These are phyloP conservation scores for Polypedilum pembai DNA, from an alignment of 1,140 invertebrate genomes.

Conservation along the genomic window DNA sequence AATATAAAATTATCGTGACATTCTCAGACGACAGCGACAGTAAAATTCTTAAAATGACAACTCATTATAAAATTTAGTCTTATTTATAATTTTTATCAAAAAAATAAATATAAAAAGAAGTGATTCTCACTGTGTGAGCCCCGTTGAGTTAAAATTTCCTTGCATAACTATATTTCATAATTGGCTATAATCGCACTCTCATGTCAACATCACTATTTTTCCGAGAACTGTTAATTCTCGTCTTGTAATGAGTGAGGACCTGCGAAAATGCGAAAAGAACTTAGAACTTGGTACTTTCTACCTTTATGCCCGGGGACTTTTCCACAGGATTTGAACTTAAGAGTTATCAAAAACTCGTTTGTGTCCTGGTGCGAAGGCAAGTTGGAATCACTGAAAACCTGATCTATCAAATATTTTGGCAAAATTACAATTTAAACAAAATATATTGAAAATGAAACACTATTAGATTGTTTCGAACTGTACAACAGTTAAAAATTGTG, in stretches of 20 bases:
- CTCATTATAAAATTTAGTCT: not conserved
- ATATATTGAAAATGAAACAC: not conserved
- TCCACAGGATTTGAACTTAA: constrained; percentile 14
- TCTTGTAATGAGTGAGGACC: constrained; percentile 15
- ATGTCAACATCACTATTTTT: constrained; percentile 2
- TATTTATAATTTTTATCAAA: not conserved
- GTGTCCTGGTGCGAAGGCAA: constrained; percentile 23
- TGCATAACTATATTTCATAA: constrained; percentile 15
- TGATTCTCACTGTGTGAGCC: constrained; percentile 23
- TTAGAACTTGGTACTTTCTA: constrained; percentile 24
- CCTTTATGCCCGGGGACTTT: constrained; percentile 25
- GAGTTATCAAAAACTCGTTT: constrained; percentile 26
- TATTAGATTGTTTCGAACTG: not conserved
- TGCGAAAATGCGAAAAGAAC: not conserved
- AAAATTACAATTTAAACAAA: not conserved
- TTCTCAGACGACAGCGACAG: not conserved
- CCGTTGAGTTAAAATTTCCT: constrained; percentile 22
- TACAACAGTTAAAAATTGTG: not conserved
- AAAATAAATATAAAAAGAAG: constrained; percentile 1
- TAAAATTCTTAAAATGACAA: not conserved
- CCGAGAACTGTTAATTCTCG: not conserved
- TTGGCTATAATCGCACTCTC: not conserved
- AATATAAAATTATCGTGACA: constrained; percentile 19
- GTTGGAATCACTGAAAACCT: not conserved
- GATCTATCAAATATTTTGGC: not conserved